Evolutionary conservation across 2,797 vertebrate genomes (phyloP), one percentile per base, ranked within the genome.

Genomic region (Lacerta bilineata): DNA sequence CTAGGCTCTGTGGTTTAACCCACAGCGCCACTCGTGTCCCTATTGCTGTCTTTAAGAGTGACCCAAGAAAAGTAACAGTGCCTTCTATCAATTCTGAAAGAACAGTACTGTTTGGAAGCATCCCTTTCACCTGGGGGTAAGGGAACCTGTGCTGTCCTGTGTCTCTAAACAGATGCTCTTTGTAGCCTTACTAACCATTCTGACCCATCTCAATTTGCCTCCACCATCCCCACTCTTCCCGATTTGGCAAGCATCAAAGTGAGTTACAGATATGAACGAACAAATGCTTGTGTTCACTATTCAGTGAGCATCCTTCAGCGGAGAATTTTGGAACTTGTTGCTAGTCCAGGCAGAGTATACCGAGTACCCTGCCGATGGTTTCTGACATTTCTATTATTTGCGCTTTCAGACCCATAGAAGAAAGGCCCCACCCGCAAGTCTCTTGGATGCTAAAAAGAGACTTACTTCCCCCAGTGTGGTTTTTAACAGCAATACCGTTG

Each of bases 391-490:
- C 46, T 20, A 23, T 64, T 64, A 15, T 64, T 7, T 23, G 20
- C 33, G 36, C 15, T 86, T 59, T 15, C 36, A 82, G 59, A n/a
- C 69, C 29, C 79, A 33, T 5, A 87, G 36, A 74, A 61, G 27
- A 33, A 23, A n/a, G 13, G 6, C n/a, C 76, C 8, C 41, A 50
- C 13, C 10, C 41, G 10, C 69, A 81, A 8, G 74, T 72, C 25
- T n/a, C 33, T 29, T 7, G 68, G 25, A 80, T 72, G 46, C 41
- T 46, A 59, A 76, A 20, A 76, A 77, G 36, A n/a, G 23, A 80
- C 81, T 95, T 93, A 98, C 98, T 97, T 98, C 97, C 84, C 97
- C 97, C 86, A 97, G 95, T 64, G 94, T 89, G 5, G 98, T 98
- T 96, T 97, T 98, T 87, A 98, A 95, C 23, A 98, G 95, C 86